Conservation (phyloP, 2,113 vertebrate genomes). For the Turnix velox region DNA sequence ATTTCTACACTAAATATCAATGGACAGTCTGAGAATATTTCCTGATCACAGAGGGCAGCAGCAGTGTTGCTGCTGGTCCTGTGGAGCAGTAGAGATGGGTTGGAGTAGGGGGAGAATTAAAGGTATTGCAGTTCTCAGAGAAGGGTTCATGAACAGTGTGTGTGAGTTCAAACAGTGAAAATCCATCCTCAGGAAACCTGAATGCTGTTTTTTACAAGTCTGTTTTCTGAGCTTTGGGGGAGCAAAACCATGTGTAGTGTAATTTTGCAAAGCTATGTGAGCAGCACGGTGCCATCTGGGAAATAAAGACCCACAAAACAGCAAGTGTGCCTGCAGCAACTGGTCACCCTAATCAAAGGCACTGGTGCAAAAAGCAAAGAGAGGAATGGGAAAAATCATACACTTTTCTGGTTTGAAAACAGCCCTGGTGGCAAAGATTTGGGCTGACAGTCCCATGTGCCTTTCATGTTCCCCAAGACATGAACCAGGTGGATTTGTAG, state of each 20-base stretch:
- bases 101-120: no score
- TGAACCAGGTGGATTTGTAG: not conserved
- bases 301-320: not conserved
- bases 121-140: not conserved
- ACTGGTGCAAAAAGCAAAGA: not conserved
- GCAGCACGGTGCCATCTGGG: not conserved
- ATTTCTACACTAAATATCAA: not conserved
- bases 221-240: not conserved
- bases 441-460: not conserved
- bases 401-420: not conserved
- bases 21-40: not conserved
- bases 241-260: not conserved
- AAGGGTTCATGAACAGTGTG: accelerated
- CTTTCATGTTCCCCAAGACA: not conserved
- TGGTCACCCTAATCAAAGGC: not conserved
- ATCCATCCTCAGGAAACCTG: not conserved
- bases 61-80: not conserved
- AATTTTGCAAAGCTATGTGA: not conserved
- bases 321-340: not conserved
- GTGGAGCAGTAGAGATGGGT: not conserved
- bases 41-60: no score
- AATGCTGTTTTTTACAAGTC: not conserved
- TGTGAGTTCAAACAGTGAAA: not conserved
- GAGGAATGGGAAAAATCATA: not conserved
- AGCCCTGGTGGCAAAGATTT: not conserved